phyloP scores from a whole-genome alignment of 2,797 vertebrate species.

The Neostethus bicornis region DNA sequence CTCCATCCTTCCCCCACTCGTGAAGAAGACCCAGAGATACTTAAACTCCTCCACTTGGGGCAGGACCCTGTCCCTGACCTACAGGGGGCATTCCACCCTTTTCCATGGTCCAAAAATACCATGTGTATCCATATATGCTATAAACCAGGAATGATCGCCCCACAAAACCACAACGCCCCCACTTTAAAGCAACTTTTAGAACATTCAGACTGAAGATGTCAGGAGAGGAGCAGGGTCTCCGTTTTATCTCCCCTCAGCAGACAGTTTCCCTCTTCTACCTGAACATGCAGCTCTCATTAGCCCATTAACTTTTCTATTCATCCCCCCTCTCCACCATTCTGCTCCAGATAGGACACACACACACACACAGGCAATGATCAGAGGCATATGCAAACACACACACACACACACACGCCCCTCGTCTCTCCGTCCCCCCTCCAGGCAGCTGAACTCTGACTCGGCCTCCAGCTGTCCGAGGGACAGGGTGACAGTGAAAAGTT shows the following conservation, averaged over 20 bases:
- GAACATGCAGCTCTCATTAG: slow-evolving; percentile 82
- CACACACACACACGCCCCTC: slow-evolving; percentile 21
- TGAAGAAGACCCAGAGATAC: too few species aligned
- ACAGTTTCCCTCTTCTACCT: slow-evolving; percentile 69
- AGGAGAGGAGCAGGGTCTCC: too few species aligned
- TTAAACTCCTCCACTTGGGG: too few species aligned
- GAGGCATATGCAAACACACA: slow-evolving; percentile 28
- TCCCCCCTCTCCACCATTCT: slow-evolving; percentile 47
- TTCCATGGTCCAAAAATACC: too few species aligned
- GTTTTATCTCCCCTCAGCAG: slow-evolving; percentile 83
- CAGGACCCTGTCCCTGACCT: too few species aligned
- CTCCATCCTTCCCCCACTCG: too few species aligned
- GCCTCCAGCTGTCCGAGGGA: slow-evolving; percentile 74
- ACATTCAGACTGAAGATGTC: too few species aligned
- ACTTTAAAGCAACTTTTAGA: too few species aligned
- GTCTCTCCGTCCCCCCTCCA: slow-evolving; percentile 42
- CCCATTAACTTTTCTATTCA: slow-evolving; percentile 79
- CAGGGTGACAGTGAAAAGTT: slow-evolving; percentile 68
- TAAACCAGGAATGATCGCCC: too few species aligned
- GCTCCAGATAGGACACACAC: slow-evolving; percentile 37
- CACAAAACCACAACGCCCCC: too few species aligned
- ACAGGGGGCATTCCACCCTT: too few species aligned
- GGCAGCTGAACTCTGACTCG: slow-evolving; percentile 73
- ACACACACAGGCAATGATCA: slow-evolving; percentile 13
- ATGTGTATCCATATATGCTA: too few species aligned